Base-by-base conservation (phyloP, 2,113 vertebrate species). In the Ahaetulla prasina region DNA sequence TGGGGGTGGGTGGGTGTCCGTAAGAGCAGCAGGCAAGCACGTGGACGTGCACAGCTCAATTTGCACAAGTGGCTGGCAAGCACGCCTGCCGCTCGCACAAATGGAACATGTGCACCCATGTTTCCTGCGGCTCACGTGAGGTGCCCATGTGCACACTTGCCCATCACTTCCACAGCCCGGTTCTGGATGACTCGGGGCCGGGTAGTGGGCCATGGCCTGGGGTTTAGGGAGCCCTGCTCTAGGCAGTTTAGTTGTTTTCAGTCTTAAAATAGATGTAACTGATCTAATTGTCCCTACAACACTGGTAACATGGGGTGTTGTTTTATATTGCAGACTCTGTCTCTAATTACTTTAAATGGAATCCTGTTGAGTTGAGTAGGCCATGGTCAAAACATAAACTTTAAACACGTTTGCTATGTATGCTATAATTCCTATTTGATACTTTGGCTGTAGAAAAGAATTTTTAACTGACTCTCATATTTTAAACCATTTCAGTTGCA, bases 221-320 rank as follows among this genome's bases (percentile, higher is more conserved):
- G 27, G 11, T 30, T 63, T 63, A 27, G 60, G 63, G 5, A 68
- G 18, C 16, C 63, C 14, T 16, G 30, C 55, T 50, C 88, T 89
- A 91, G 57, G 63, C 86, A 22, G 60, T 63, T 63, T 85, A 95
- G 91, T 94, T 95, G 25, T 63, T 8, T 85, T 60, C n/a, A 89
- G 20, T 85, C 39, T 45, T 89, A 47, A 89, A 50, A 50, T 89
- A 86, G 89, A 92, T 95, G 0, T 95, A 91, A 88, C 90, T 94
- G 14, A 87, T 60, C 45, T 93, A n/a, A 74, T 86, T 89, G 14
- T 85, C 68, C 85, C 74, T 92, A 80, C 60, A 47, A 85, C 23
- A 89, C 43, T 23, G 20, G 68, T 57, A 52, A 92, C 55, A 87
- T 80, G 74, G 18, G 35, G 35, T 35, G 9, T 49, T n/a, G 30